Conservation (phyloP, 1,140 invertebrate genomes). For the Batillaria attramentaria region DNA sequence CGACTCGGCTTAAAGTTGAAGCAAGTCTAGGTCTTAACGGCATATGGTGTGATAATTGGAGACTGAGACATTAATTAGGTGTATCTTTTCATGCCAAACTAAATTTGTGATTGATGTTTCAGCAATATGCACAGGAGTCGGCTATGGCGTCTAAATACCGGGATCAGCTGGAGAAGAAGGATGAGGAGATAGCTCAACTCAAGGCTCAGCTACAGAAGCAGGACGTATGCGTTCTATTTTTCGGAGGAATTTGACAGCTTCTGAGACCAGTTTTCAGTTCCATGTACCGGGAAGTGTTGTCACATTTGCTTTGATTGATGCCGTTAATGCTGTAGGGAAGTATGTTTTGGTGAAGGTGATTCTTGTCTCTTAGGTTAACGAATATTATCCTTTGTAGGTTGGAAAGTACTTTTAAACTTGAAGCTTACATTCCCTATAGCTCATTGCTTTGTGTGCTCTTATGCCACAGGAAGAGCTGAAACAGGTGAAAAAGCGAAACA, state of each 20-base stretch:
- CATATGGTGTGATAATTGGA: background rate
- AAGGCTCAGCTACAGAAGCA: conserved; percentile 77
- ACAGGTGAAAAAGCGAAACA: conserved; percentile 84
- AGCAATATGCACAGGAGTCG: conserved; percentile 67
- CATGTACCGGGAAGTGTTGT: background rate
- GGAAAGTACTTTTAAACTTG: too few relatives aligned
- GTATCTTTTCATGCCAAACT: background rate
- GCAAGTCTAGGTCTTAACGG: background rate
- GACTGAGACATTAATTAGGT: background rate
- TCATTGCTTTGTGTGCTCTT: too few relatives aligned
- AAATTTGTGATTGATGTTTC: conserved; percentile 46
- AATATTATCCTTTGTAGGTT: too few relatives aligned
- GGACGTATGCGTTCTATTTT: conserved; percentile 67
- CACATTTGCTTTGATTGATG: too few relatives aligned
- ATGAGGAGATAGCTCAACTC: conserved; percentile 78
- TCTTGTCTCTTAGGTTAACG: too few relatives aligned
- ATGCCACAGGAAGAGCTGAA: conserved; percentile 77
- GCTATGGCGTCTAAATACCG: conserved; percentile 73
- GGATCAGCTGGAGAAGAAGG: conserved; percentile 79
- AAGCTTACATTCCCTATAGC: too few relatives aligned
- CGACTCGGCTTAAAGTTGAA: background rate
- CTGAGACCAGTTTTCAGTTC: background rate
- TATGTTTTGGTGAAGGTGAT: too few relatives aligned
- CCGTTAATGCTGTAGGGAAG: too few relatives aligned
- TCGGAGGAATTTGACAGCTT: too few relatives aligned